Base-by-base conservation (phyloP, 2,113 vertebrate genomes). In the Conger conger region DNA sequence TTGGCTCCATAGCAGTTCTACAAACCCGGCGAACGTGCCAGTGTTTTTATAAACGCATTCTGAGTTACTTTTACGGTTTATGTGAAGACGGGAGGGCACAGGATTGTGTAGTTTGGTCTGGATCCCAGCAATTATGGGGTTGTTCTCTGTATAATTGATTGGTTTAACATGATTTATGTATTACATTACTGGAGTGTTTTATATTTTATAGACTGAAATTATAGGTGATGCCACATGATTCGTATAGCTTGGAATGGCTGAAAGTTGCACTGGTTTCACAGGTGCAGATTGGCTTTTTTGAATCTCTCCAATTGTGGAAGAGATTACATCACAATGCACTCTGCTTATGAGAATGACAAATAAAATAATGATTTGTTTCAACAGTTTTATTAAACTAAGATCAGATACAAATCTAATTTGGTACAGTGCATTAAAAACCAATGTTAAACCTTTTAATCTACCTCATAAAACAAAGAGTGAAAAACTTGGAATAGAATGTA, bases 1-100 rank as follows among this genome's bases (percentile, higher is more conserved):
- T 91, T 92, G 88, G 78, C 87, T 90, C 88, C 78, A 85, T 87
- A 90, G 89, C 87, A 86, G 36, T 90, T 92, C 92, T 84, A 86
- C 87, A 79, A 83, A 89, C 89, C 87, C 83, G 76, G 89, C 82
- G 73, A 86, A 86, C 37, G 36, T 87, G 86, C 78, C 84, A 87
- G 79, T 86, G 82, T 92, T 84, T 89, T 83, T 89, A 68, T 85
- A 90, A 89, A 91, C 87, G 84, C 76, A 85, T 84, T 89, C 82
- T 86, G 85, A 90, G 82, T 84, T 86, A 78, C 80, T 87, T 91
- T 79, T 90, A 80, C 27, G 86, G 83, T 90, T 91, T 79, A 84
- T 87, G 87, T 87, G 86, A 87, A 45, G 85, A 77, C 79, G 63
- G 73, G 84, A 84, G 87, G 83, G 86, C 87, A 50, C 45, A 86